Percentiles rank a stretch among this genome's conserved stretches.
Conservation (phyloP, 2,797 vertebrate species). For the Oreortyx pictus region DNA sequence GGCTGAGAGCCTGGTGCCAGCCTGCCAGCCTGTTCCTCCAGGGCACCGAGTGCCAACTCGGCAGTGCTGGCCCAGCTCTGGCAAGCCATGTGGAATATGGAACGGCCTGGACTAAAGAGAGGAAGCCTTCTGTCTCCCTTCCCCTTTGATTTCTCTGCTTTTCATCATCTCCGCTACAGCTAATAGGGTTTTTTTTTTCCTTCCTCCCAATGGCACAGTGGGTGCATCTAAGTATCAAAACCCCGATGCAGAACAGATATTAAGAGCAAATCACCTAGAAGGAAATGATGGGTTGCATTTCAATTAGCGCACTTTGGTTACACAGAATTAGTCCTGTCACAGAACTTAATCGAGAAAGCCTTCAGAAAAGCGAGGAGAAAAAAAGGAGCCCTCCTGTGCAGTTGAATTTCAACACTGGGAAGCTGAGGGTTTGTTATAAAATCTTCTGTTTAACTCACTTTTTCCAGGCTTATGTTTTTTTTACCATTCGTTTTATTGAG, state of each 20-base stretch:
- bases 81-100: not conserved
- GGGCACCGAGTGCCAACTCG: conserved; percentile 43
- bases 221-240: conserved; percentile 42
- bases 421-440: conserved; percentile 34
- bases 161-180: conserved; percentile 36
- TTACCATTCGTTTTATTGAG: conserved; percentile 10
- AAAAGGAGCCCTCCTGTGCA: conserved; percentile 37
- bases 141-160: conserved; percentile 42
- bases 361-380: conserved; percentile 15
- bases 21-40: conserved; percentile 40
- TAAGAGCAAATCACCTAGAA: conserved; percentile 62
- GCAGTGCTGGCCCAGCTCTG: conserved; percentile 5
- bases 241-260: conserved; percentile 31
- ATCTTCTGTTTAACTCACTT: conserved; percentile 52
- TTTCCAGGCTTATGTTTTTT: not conserved
- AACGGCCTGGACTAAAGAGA: not conserved
- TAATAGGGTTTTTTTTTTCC: conserved; percentile 27
- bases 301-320: conserved; percentile 38
- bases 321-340: conserved; percentile 46
- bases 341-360: conserved; percentile 26
- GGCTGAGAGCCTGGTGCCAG: conserved; percentile 7
- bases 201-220: conserved; percentile 44
- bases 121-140: conserved; percentile 54
- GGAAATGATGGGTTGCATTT: conserved; percentile 57
- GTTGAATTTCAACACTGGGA: conserved; percentile 36